Conservation (phyloP, 1,140 invertebrate genomes). For the Rhyacophila brunnea region DNA sequence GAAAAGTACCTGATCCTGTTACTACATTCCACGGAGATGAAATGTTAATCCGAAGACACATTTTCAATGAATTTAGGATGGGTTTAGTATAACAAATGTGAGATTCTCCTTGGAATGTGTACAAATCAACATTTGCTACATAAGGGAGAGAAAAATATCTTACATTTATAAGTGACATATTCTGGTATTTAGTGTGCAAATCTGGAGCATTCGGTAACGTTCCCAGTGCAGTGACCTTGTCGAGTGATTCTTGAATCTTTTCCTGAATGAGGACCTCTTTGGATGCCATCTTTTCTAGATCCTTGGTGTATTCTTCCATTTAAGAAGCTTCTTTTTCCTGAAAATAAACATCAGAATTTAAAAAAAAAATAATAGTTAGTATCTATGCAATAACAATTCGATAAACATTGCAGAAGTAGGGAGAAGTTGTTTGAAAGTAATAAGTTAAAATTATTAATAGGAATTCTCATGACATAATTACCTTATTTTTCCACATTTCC, state of each 20-base stretch:
- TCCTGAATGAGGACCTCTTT: slow-evolving; percentile 92
- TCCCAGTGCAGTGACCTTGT: slow-evolving; percentile 92
- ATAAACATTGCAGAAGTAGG: no score
- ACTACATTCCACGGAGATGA: no score
- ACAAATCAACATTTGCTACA: slow-evolving; percentile 3
- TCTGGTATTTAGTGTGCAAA: slow-evolving; percentile 88
- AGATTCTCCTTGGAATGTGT: no score
- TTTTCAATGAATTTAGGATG: no score
- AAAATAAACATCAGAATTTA: no score
- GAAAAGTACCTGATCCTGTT: no score
- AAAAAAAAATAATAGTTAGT: no score
- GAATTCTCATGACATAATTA: no score
- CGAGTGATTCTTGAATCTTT: slow-evolving; percentile 93
- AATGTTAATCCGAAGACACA: slow-evolving; percentile 12
- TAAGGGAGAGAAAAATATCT: slow-evolving; percentile 29
- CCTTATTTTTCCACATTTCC: slow-evolving; percentile 77
- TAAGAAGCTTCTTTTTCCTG: slow-evolving; percentile 90
- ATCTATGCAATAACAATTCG: no score
- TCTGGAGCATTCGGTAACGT: slow-evolving; percentile 85
- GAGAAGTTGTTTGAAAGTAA: no score
- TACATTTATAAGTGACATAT: slow-evolving; percentile 82
- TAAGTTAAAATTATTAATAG: background rate
- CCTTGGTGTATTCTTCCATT: slow-evolving; percentile 95
- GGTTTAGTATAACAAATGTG: no score
- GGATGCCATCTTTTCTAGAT: slow-evolving; percentile 93